Evolutionary conservation across 2,113 vertebrate species (phyloP).

Genomic region (Chauna torquata): DNA sequence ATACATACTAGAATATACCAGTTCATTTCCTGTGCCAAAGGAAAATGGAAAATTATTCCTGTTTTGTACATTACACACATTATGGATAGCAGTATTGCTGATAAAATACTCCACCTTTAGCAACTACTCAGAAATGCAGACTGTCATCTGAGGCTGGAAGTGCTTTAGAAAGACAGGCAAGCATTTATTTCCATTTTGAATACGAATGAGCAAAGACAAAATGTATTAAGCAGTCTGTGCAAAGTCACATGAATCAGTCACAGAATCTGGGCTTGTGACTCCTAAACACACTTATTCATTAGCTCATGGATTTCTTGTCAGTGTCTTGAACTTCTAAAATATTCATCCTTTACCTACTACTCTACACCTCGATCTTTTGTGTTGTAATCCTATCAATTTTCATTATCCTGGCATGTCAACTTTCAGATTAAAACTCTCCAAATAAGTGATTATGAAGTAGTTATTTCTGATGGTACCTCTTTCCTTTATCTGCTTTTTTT

Average conservation of each 20-base stretch:
- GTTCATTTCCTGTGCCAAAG: neutral
- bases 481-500: neutral
- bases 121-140: neutral
- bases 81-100: neutral
- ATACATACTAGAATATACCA: neutral
- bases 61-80: neutral
- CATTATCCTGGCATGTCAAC: neutral
- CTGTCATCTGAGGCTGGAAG: neutral
- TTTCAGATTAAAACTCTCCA: slow-evolving; percentile 27
- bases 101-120: neutral
- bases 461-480: neutral
- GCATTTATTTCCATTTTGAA: slow-evolving; percentile 23
- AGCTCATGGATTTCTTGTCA: slow-evolving; percentile 42
- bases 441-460: neutral
- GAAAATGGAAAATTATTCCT: neutral
- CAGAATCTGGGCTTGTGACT: neutral
- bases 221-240: neutral
- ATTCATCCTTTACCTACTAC: neutral
- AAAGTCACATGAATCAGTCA: neutral
- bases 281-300: slow-evolving; percentile 18
- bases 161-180: neutral
- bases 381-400: slow-evolving; percentile 31
- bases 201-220: rapidly evolving
- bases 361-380: neutral
- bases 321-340: slow-evolving; percentile 13